These are phyloP conservation scores for Drosophila rubida DNA, from an alignment of 2,888 invertebrate species.

Conservation along the genomic window DNA sequence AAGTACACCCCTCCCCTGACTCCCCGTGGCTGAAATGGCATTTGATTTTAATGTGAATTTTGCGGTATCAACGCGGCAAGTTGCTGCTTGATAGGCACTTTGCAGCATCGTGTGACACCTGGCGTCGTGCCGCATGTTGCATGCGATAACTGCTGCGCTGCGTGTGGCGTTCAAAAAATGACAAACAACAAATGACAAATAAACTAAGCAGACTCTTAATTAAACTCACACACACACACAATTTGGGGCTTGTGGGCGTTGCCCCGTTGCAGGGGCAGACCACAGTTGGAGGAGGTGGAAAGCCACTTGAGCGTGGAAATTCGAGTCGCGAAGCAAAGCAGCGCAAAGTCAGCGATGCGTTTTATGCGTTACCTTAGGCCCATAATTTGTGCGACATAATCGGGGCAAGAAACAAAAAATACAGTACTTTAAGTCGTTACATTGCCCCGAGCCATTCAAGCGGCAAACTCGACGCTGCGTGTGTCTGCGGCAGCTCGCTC, in stretches of 20 bases:
- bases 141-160: slow-evolving; percentile 9
- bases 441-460: slow-evolving; percentile 38
- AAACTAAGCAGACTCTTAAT: slow-evolving; percentile 41
- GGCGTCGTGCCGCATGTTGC: background rate
- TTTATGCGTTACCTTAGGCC: slow-evolving; percentile 55
- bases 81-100: slow-evolving; percentile 29
- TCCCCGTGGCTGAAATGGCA: slow-evolving; percentile 47
- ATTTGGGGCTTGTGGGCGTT: slow-evolving; percentile 30
- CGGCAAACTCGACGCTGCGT: slow-evolving; percentile 28
- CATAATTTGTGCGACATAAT: slow-evolving; percentile 63
- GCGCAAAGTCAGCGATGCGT: slow-evolving; percentile 57
- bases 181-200: background rate
- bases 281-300: slow-evolving; percentile 6
- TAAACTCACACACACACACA: slow-evolving; percentile 44
- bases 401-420: slow-evolving; percentile 25
- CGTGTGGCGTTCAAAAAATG: slow-evolving; percentile 16
- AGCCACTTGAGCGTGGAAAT: slow-evolving; percentile 56
- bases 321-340: slow-evolving; percentile 7
- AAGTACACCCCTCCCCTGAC: background rate
- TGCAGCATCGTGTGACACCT: slow-evolving; percentile 19
- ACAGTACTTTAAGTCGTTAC: slow-evolving; percentile 28
- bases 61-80: slow-evolving; percentile 25
- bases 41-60: slow-evolving; percentile 72
- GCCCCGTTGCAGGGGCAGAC: background rate
- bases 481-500: slow-evolving; percentile 4